Conservation (phyloP, 2,888 invertebrate genomes). For the Subacronicta megacephala region DNA sequence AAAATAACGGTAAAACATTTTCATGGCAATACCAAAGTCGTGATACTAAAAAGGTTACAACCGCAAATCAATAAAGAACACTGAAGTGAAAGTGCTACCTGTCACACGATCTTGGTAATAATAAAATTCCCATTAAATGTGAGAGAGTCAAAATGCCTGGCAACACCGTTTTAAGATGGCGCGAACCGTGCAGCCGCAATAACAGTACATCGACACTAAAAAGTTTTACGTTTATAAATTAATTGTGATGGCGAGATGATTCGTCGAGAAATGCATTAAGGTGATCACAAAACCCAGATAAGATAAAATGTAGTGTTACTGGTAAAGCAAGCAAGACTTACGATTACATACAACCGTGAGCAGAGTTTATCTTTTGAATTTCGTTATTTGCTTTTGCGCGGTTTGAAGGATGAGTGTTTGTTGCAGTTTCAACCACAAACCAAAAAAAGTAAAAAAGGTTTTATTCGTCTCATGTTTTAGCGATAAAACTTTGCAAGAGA, state of each 20-base stretch:
- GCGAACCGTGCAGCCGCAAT: constrained; percentile 42
- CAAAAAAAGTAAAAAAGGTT: not conserved
- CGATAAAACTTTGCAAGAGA: not conserved
- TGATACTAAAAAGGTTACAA: constrained; percentile 43
- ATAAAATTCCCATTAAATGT: constrained; percentile 55
- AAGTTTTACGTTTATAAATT: constrained; percentile 33
- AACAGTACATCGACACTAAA: constrained; percentile 48
- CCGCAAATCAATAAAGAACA: constrained; percentile 48
- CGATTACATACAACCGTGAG: not conserved
- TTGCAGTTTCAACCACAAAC: not conserved
- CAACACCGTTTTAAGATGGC: constrained; percentile 33
- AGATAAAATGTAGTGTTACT: not conserved
- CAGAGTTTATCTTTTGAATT: constrained; percentile 14
- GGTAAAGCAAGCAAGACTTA: constrained; percentile 9
- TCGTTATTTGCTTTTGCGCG: constrained; percentile 4
- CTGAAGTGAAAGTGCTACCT: constrained; percentile 52
- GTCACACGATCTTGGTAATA: constrained; percentile 39
- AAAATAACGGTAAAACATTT: constrained; percentile 40
- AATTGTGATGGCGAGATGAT: constrained; percentile 40
- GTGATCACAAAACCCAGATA: constrained; percentile 18
- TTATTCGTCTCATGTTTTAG: not conserved
- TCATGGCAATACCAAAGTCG: constrained; percentile 23
- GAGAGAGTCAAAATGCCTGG: constrained; percentile 50
- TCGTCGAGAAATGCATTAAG: constrained; percentile 50
- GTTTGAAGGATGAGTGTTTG: not conserved